These are phyloP conservation scores for Schrankia costaestrigalis DNA, from an alignment of 2,888 invertebrate genomes.

Conservation along the genomic window DNA sequence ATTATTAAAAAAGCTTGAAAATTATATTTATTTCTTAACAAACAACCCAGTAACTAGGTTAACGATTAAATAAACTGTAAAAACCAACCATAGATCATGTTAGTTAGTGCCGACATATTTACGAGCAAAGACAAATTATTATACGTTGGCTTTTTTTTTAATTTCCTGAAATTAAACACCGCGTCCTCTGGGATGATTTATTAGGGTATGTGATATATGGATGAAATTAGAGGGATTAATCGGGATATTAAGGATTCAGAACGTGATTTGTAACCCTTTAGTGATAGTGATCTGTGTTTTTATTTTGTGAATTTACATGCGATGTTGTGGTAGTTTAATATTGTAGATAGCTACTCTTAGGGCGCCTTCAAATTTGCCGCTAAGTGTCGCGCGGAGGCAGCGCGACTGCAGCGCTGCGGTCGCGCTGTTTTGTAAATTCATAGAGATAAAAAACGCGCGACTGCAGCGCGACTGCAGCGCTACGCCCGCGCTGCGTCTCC, in stretches of 20 bases:
- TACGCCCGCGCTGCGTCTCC: too few species aligned
- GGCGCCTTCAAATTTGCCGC: too few species aligned
- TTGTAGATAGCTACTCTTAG: too few species aligned
- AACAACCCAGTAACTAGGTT: constrained; percentile 2
- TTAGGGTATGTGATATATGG: constrained; percentile 23
- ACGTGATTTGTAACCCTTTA: constrained; percentile 5
- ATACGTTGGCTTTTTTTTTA: constrained; percentile 18
- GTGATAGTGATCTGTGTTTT: not conserved
- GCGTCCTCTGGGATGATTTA: constrained; percentile 20
- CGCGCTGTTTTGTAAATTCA: too few species aligned
- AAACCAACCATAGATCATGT: constrained; percentile 16
- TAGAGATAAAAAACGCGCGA: too few species aligned
- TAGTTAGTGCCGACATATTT: constrained; percentile 31
- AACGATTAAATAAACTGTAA: constrained; percentile 2
- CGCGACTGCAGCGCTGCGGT: too few species aligned
- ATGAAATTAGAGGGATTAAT: constrained; percentile 15
- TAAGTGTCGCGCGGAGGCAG: too few species aligned
- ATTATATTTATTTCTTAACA: not conserved
- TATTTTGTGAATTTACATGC: too few species aligned
- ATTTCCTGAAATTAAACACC: constrained; percentile 28
- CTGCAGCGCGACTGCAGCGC: too few species aligned
- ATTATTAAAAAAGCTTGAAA: too few species aligned
- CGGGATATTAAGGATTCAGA: constrained; percentile 6
- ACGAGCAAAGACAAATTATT: constrained; percentile 30
- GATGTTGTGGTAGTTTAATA: too few species aligned